Evolutionary conservation across 2,797 vertebrate genomes (phyloP), one percentile per base, ranked within the genome.

Genomic region (Argya squamiceps): DNA sequence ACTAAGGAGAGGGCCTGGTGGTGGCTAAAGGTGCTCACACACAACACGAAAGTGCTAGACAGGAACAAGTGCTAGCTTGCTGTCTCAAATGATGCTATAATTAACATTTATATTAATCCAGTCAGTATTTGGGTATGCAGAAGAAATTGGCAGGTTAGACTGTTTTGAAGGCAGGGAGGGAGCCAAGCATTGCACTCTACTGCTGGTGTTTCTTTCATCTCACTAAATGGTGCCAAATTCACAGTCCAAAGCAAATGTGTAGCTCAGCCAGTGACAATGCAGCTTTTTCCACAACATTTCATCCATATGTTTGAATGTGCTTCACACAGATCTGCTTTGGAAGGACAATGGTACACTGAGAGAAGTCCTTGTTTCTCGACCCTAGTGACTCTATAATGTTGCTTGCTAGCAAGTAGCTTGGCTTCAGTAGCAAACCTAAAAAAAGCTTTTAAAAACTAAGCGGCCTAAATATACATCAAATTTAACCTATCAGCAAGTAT

Each of bases 101-200:
- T 53, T 94, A 92, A 94, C 93, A 91, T 74, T 89, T 74, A 70
- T 77, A 89, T 83, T 88, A 93, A 94, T 85, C 60, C 71, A 77
- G 89, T 70, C 89, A 85, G 59, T 85, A 77, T 95, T 85, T 88
- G 73, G 52, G 36, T 84, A 79, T 1, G 15, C 32, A 88, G 73
- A 76, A 84, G 47, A 74, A 93, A 84, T 3, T 96, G 92, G 95
- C 94, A 95, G 37, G 91, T 87, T 77, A 68, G 23, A 32, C 77
- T 94, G 74, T 92, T 95, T 83, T 95, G 83, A 76, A 84, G 77
- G 58, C 56, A 82, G 64, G 41, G 64, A 70, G 49, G 71, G 85
- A 93, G 94, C 90, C 92, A 94, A 93, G 60, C 68, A 85, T 56
- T 92, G 92, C 92, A 76, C 81, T 92, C 44, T 22, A 16, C 47